phyloP scores from a whole-genome alignment of 2,113 vertebrate genomes.

The Festucalex cinctus region DNA sequence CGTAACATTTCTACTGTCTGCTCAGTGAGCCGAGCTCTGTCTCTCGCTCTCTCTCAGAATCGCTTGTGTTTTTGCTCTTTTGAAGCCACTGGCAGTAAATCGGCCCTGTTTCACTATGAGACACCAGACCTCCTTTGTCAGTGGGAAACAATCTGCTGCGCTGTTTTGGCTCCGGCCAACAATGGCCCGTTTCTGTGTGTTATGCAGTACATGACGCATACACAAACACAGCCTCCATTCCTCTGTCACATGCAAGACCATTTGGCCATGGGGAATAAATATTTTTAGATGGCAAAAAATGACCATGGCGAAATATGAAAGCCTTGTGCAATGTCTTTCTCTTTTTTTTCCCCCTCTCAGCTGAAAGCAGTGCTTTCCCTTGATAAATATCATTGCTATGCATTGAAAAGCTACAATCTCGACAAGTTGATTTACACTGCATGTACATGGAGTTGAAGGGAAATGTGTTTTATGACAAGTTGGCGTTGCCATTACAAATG shows the following conservation, averaged over 20 bases:
- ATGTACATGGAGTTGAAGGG: not conserved
- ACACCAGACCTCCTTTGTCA: slow-evolving; percentile 71
- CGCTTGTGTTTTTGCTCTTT: slow-evolving; percentile 64
- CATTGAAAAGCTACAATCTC: not conserved
- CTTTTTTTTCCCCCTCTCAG: slow-evolving; percentile 6
- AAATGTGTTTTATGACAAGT: not conserved
- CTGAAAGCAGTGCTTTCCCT: not conserved
- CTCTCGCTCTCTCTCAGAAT: slow-evolving; percentile 18
- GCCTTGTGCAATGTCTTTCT: slow-evolving; percentile 29
- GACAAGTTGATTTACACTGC: not conserved
- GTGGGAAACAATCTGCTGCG: slow-evolving; percentile 65
- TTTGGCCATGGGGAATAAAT: slow-evolving; percentile 59
- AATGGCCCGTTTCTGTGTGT: slow-evolving; percentile 51
- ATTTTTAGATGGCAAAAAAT: slow-evolving; percentile 58
- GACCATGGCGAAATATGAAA: slow-evolving; percentile 44
- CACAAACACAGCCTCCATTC: slow-evolving; percentile 21
- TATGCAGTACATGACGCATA: slow-evolving; percentile 14
- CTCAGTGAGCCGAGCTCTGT: slow-evolving; percentile 44
- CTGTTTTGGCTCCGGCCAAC: slow-evolving; percentile 62
- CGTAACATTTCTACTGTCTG: slow-evolving; percentile 38
- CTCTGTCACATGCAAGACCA: slow-evolving; percentile 45
- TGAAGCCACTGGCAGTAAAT: slow-evolving; percentile 68
- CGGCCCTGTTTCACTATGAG: slow-evolving; percentile 55
- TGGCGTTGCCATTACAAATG: not conserved
- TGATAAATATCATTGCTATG: not conserved